Evolutionary conservation across 2,113 vertebrate genomes (phyloP).

Genomic region (Xenopus tropicalis): UCB_Xtro_10.0 CM004449.2:113660001-113660500

Average conservation of each 20-base stretch:
- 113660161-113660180: slow-evolving; percentile 70
- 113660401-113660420: slow-evolving; percentile 18
- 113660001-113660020: slow-evolving; percentile 85
- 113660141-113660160: slow-evolving; percentile 74
- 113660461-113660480: background rate
- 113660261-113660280: slow-evolving; percentile 43
- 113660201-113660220: slow-evolving; percentile 75
- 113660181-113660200: slow-evolving; percentile 76
- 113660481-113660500: slow-evolving; percentile 2
- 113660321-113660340: slow-evolving; percentile 39
- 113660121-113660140: slow-evolving; percentile 78
- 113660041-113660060: slow-evolving; percentile 80
- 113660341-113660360: slow-evolving; percentile 32
- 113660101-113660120: slow-evolving; percentile 77
- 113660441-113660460: background rate
- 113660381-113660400: background rate
- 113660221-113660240: slow-evolving; percentile 77
- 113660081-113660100: slow-evolving; percentile 91
- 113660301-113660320: slow-evolving; percentile 4
- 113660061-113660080: slow-evolving; percentile 82
- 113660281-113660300: slow-evolving; percentile 7
- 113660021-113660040: slow-evolving; percentile 90
- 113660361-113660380: slow-evolving; percentile 10
- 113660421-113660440: background rate
- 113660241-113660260: slow-evolving; percentile 67